Evolutionary conservation across 1,140 invertebrate genomes (phyloP).

Genomic region (Wiebesia pumilae): DNA sequence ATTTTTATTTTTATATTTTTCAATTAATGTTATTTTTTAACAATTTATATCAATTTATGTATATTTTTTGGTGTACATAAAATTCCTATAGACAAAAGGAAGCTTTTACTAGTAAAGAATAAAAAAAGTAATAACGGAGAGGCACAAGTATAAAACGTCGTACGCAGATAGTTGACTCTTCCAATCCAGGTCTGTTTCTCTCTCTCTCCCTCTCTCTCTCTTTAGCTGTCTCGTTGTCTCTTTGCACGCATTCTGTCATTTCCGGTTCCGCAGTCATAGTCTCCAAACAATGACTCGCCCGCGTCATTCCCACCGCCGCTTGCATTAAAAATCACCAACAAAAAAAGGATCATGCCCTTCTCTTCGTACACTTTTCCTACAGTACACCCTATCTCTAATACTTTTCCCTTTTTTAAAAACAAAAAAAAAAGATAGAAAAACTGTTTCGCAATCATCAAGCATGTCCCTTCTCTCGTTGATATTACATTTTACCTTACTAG

Average conservation of each 20-base stretch:
- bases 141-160: background rate
- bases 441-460: slow-evolving; percentile 41
- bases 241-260: slow-evolving; percentile 45
- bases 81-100: slow-evolving; percentile 12
- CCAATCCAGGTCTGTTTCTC: background rate
- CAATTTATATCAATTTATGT: too few species aligned
- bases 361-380: slow-evolving; percentile 22
- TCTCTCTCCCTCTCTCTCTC: background rate
- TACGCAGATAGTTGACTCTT: slow-evolving; percentile 33
- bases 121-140: slow-evolving; percentile 7
- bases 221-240: background rate
- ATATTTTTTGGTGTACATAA: background rate
- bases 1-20: too few species aligned
- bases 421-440: slow-evolving; percentile 27
- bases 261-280: slow-evolving; percentile 30
- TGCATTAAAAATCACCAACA: slow-evolving; percentile 47
- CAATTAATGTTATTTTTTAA: too few species aligned
- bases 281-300: slow-evolving; percentile 43
- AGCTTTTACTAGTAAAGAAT: background rate
- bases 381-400: background rate
- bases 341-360: slow-evolving; percentile 17
- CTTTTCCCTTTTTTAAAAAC: background rate
- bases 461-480: background rate
- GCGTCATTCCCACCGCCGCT: background rate
- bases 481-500: slow-evolving; percentile 50